Base-by-base conservation (phyloP, 2,888 invertebrate species). In the Liopterus haemorrhoidalis region DNA sequence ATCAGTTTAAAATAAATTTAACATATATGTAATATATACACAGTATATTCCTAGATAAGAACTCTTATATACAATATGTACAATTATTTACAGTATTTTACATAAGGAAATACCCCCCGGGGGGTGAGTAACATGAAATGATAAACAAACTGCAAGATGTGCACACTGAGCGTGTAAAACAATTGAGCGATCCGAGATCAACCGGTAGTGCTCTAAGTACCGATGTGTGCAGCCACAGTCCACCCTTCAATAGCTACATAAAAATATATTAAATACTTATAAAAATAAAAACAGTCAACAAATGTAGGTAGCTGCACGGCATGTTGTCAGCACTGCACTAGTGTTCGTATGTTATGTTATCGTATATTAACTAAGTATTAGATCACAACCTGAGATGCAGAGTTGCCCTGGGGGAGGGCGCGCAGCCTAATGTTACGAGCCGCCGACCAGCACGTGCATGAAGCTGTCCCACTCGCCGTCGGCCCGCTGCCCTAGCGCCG, bases 391-490 rank as follows among this genome's bases (percentile, higher is more conserved):
- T 66, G 66, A 66, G 60, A 42, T 46, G 36, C 36, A 28, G 30
- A 30, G 12, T 25, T 39, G 35, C 31, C 40, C 41, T 40, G 37
- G 41, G 36, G 41, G 33, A 47, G 35, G 35, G 32, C 27, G 43
- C 14, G 25, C 38, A 21, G 32, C 24, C 21, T 31, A 9, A 47
- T 68, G 69, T 78, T 79, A 79, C 75, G 78, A 75, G 62, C 78
- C 76, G 56, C 81, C 81, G 63, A 82, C 81, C 64, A 82, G 70
- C 60, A 81, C 77, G 65, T 81, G 77, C 76, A 81, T 79, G 65
- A 81, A 79, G 63, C 78, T 78, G 59, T 75, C 74, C 63, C 73
- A 67, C 54, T 74, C 74, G 52, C 70, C 72, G 28, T 70, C 69
- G 37, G 66, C 63, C 50, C 69, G 62, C 22, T 57, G 33, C 39